Percentiles rank a stretch among this genome's conserved stretches.
These are phyloP conservation scores for Meteorus colon DNA, from an alignment of 2,888 invertebrate species.

Conservation along the genomic window DNA sequence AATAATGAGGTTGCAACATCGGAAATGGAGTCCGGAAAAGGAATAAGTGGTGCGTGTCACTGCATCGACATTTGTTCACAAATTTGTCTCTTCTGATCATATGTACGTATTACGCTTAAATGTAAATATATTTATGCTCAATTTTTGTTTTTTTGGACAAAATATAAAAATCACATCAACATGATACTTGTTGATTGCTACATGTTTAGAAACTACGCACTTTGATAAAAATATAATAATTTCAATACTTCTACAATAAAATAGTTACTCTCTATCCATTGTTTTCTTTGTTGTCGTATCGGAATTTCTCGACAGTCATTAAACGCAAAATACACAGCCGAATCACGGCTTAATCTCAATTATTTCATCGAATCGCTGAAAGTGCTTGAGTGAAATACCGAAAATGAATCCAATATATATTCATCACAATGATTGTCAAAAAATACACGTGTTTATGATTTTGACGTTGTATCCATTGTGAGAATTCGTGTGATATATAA, in stretches of 20 bases:
- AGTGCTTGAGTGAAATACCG: constrained; percentile 5
- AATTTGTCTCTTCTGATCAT: neutral
- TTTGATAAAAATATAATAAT: constrained; percentile 59
- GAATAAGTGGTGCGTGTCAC: neutral
- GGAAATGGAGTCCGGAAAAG: neutral
- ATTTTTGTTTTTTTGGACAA: constrained; percentile 14
- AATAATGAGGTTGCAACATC: neutral
- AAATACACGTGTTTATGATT: constrained; percentile 30
- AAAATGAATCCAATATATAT: constrained; percentile 14
- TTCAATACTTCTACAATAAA: constrained; percentile 56
- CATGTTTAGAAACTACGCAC: constrained; percentile 42
- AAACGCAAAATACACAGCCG: constrained; percentile 38
- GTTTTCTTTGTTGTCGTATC: constrained; percentile 22
- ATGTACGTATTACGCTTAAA: neutral
- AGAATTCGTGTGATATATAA: constrained; percentile 18
- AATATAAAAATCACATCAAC: constrained; percentile 24
- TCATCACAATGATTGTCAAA: constrained; percentile 42
- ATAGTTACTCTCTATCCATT: constrained; percentile 47
- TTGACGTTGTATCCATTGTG: neutral
- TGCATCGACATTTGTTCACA: constrained; percentile 1
- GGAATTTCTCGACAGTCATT: neutral
- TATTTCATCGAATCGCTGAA: constrained; percentile 7
- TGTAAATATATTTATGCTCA: constrained; percentile 2
- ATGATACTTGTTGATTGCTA: neutral
- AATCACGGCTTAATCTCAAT: constrained; percentile 23